These are phyloP conservation scores for Allochrocebus solatus DNA, from an alignment of 2,797 vertebrate genomes.

Conservation along the genomic window DNA sequence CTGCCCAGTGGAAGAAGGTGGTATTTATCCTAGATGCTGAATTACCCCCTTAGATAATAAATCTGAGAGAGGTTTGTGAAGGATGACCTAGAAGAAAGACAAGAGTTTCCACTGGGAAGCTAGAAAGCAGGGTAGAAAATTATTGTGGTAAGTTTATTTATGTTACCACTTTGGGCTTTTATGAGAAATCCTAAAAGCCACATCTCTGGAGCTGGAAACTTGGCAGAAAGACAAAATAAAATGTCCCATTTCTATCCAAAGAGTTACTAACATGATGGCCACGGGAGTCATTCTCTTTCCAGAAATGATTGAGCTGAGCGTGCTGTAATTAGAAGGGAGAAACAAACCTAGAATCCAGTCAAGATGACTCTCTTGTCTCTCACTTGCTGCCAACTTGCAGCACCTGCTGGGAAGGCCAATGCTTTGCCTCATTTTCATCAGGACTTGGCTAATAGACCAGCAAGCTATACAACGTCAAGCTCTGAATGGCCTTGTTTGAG, in stretches of 20 bases:
- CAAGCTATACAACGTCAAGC: neutral
- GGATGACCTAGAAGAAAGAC: constrained; percentile 64
- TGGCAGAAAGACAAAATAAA: constrained; percentile 75
- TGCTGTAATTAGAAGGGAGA: constrained; percentile 30
- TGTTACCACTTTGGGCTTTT: constrained; percentile 69
- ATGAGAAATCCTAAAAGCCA: constrained; percentile 79
- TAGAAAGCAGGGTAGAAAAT: constrained; percentile 48
- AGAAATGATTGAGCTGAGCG: constrained; percentile 53
- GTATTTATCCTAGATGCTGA: constrained; percentile 22
- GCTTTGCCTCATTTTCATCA: neutral
- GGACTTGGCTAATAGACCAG: neutral
- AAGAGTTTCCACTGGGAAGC: constrained; percentile 57
- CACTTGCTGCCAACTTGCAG: constrained; percentile 31
- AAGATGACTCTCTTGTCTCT: neutral
- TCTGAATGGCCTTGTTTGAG: neutral
- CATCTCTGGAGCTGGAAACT: constrained; percentile 75
- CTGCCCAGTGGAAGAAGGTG: neutral
- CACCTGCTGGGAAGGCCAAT: constrained; percentile 21
- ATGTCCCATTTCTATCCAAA: constrained; percentile 62
- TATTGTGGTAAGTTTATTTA: constrained; percentile 68
- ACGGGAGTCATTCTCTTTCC: constrained; percentile 58
- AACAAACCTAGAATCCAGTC: constrained; percentile 36
- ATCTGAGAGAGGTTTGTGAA: neutral
- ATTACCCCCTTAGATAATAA: constrained; percentile 35
- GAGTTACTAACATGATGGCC: constrained; percentile 63